A percentile compares a stretch with the other conserved stretches of the same genome.
These are phyloP conservation scores for Steatocranus sp. DNA, from an alignment of 2,797 vertebrate genomes.

Conservation along the genomic window DNA sequence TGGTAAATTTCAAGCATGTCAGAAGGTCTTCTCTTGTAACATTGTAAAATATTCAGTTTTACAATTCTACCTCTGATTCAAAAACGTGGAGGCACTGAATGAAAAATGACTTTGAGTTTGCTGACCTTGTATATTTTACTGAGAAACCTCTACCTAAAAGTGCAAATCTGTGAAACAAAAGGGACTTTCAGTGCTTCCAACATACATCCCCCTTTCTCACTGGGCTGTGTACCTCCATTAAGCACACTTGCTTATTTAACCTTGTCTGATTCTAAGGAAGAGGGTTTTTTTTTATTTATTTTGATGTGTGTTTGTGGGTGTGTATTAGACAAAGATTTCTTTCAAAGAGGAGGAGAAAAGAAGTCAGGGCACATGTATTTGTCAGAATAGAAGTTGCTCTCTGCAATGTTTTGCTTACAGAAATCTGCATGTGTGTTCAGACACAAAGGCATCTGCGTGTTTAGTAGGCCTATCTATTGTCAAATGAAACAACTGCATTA, in stretches of 20 bases:
- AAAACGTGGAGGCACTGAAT: slow-evolving; percentile 22
- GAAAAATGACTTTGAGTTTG: slow-evolving; percentile 36
- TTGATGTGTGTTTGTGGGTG: not conserved
- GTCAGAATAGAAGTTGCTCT: not conserved
- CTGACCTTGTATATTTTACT: slow-evolving; percentile 17
- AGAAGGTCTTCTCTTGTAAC: slow-evolving; percentile 40
- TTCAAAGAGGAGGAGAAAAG: not conserved
- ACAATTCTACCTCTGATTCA: slow-evolving; percentile 19
- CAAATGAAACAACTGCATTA: not conserved
- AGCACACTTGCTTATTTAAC: slow-evolving; percentile 2
- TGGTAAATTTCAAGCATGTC: slow-evolving; percentile 47
- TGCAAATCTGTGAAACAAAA: slow-evolving; percentile 7
- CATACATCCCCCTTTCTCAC: not conserved
- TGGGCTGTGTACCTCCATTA: not conserved
- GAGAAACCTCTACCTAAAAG: not conserved
- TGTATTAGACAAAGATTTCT: not conserved
- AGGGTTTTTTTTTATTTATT: rapidly evolving
- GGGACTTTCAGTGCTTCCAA: not conserved
- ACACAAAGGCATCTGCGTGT: not conserved
- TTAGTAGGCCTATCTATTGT: not conserved
- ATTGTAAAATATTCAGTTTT: slow-evolving; percentile 43
- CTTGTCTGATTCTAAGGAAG: not conserved
- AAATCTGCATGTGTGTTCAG: not conserved
- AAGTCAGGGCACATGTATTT: not conserved
- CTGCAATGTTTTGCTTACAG: not conserved